Base-by-base conservation (phyloP, 1,140 invertebrate species). In the Drosophila quadrilineata region DNA sequence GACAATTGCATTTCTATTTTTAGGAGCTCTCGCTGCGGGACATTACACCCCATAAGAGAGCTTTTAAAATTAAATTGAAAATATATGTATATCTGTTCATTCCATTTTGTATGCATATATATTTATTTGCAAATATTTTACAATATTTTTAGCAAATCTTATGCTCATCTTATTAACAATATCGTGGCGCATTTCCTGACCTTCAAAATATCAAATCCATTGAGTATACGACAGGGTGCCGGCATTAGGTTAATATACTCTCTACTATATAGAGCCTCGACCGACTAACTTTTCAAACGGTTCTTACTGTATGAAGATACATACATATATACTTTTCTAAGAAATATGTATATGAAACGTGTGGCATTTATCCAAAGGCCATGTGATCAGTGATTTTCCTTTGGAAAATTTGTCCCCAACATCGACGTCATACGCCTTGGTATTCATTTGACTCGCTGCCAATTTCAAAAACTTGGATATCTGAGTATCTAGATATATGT, bases 181-280 rank as follows among this genome's bases (percentile, higher is more conserved):
- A n/a, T n/a, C n/a, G n/a, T n/a, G n/a, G 28, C 24, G 45, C 69
- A 43, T 35, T 73, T 77, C 31, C 77, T 65, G 77, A 84, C 77
- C 77, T 84, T 84, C 77, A 80, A 80, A 68, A 69, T 50, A n/a
- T 17, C 36, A 45, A 33, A 53, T 24, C 35, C 1, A 16, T 26
- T 40, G 16, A 6, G 9, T 21, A 49, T 35, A 43, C n/a, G n/a
- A n/a, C 28, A 52, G 17, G 17, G 19, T 49, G 19, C 8, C 14
- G 14, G 0, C 19, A 21, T 9, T 17, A 14, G 40, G 48, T 22
- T 28, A 49, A 31, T 14, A 40, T 17, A 14, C 36, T 8, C 17
- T 9, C n/a, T 5, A 40, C n/a, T n/a, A n/a, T n/a, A 40, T 14
- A 10, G 36, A 14, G 36, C 33, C 53, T 24, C 64, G 52, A 69